Conservation (phyloP, 2,888 invertebrate genomes). For the Mythimna ferrago region DNA sequence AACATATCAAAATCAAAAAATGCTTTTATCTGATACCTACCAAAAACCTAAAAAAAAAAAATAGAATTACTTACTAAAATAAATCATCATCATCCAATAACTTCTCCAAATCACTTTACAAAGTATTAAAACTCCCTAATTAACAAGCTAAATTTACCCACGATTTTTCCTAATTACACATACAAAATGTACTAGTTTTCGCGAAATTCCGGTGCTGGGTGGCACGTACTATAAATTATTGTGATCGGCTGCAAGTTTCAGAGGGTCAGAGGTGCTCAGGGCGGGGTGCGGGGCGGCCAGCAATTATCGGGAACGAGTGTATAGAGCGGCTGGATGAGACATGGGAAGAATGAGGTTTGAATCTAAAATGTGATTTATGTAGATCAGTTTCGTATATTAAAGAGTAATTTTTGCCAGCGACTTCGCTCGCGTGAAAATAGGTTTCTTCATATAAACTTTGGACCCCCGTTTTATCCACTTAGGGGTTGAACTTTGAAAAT, state of each 20-base stretch:
- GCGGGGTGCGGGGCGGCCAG: constrained; percentile 80
- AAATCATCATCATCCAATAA: neutral
- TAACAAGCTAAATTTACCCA: constrained; percentile 2
- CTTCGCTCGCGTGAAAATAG: too few relatives aligned
- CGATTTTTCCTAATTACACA: constrained; percentile 58
- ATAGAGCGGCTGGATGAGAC: constrained; percentile 61
- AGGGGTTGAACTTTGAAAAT: too few relatives aligned
- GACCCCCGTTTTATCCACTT: too few relatives aligned
- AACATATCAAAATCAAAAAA: too few relatives aligned
- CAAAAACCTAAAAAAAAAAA: too few relatives aligned
- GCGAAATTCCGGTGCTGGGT: constrained; percentile 63
- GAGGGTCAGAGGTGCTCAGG: constrained; percentile 89
- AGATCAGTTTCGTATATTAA: neutral
- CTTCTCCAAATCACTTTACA: neutral
- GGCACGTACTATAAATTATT: constrained; percentile 84
- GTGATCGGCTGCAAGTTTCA: constrained; percentile 90
- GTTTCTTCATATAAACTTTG: too few relatives aligned
- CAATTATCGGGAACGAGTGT: constrained; percentile 84
- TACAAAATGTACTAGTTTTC: constrained; percentile 61
- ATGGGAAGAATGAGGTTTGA: neutral
- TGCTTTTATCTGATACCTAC: too few relatives aligned
- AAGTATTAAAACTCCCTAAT: neutral
- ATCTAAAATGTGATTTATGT: neutral
- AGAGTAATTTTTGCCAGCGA: too few relatives aligned
- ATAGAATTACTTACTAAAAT: too few relatives aligned